A percentile compares a stretch with the other conserved stretches of the same genome.
Evolutionary conservation across 2,797 vertebrate species (phyloP).

Genomic region (Brotula barbata): DNA sequence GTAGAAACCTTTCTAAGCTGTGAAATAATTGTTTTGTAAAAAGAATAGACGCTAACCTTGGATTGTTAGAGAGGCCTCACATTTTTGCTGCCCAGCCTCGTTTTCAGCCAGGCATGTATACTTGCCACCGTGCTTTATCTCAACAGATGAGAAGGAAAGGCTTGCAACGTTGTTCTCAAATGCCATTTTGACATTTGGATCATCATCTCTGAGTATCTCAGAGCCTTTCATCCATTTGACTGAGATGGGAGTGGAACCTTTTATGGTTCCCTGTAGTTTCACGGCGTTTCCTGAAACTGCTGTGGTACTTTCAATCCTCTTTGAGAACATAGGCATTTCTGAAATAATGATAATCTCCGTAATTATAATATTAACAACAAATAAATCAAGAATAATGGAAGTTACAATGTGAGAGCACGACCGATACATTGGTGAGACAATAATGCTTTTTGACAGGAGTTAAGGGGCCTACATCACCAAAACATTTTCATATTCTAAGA

Average conservation of each 20-base stretch:
- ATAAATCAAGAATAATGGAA: too few species aligned
- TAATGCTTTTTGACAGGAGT: too few species aligned
- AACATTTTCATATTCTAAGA: too few species aligned
- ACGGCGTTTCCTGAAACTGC: conserved; percentile 86
- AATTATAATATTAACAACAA: neutral
- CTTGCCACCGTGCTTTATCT: conserved; percentile 84
- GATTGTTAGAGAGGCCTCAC: conserved; percentile 87
- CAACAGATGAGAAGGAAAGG: conserved; percentile 83
- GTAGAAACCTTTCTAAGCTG: neutral
- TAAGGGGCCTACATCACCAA: too few species aligned
- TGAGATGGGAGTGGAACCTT: conserved; percentile 89
- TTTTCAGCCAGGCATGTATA: conserved; percentile 92
- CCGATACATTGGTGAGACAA: too few species aligned
- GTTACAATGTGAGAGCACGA: too few species aligned
- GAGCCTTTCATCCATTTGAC: conserved; percentile 92
- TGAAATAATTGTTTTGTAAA: neutral
- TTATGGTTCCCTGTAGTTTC: conserved; percentile 86
- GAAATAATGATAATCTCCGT: conserved; percentile 54
- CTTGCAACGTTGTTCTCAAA: conserved; percentile 85
- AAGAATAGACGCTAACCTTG: conserved; percentile 85
- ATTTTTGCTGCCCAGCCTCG: conserved; percentile 91
- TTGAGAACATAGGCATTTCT: conserved; percentile 94
- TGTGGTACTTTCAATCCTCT: conserved; percentile 89
- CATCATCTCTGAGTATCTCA: conserved; percentile 88
- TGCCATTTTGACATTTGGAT: conserved; percentile 82